Evolutionary conservation across 1,140 invertebrate genomes (phyloP).

Genomic region (Oscheius sp.): DNA sequence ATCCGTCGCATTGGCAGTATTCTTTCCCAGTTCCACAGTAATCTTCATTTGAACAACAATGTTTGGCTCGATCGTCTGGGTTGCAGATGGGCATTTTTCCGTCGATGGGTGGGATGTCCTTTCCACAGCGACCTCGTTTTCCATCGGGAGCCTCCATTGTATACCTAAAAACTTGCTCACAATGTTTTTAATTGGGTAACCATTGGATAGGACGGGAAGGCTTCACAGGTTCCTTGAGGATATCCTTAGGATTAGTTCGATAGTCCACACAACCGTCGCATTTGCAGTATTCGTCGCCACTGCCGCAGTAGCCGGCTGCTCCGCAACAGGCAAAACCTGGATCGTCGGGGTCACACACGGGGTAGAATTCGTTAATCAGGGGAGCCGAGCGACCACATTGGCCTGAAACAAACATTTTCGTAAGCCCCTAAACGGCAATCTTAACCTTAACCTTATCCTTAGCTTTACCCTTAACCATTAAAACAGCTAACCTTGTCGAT

Average conservation of each 20-base stretch:
- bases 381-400: slow-evolving; percentile 50
- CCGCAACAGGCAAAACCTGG: slow-evolving; percentile 51
- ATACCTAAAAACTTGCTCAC: slow-evolving; percentile 32
- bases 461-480: too few species aligned
- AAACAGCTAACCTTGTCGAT: too few species aligned
- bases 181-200: too few species aligned
- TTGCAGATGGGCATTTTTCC: slow-evolving; percentile 43
- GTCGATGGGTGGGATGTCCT: slow-evolving; percentile 24
- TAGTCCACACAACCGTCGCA: slow-evolving; percentile 39
- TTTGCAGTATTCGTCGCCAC: slow-evolving; percentile 44
- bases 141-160: slow-evolving; percentile 43
- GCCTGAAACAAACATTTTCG: too few species aligned
- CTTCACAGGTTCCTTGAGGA: slow-evolving; percentile 44
- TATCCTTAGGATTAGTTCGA: slow-evolving; percentile 37
- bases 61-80: slow-evolving; percentile 34
- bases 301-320: slow-evolving; percentile 38
- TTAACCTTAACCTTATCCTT: slow-evolving; percentile 1
- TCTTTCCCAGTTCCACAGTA: slow-evolving; percentile 41
- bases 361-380: slow-evolving; percentile 49
- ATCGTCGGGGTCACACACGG: slow-evolving; percentile 53
- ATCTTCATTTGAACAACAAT: slow-evolving; percentile 46
- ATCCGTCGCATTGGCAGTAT: too few species aligned
- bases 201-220: slow-evolving; percentile 33
- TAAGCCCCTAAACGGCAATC: too few species aligned
- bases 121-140: slow-evolving; percentile 44